Conservation (phyloP, 92 coral and sea anemone genomes). For the Pocillopora grandis region DNA sequence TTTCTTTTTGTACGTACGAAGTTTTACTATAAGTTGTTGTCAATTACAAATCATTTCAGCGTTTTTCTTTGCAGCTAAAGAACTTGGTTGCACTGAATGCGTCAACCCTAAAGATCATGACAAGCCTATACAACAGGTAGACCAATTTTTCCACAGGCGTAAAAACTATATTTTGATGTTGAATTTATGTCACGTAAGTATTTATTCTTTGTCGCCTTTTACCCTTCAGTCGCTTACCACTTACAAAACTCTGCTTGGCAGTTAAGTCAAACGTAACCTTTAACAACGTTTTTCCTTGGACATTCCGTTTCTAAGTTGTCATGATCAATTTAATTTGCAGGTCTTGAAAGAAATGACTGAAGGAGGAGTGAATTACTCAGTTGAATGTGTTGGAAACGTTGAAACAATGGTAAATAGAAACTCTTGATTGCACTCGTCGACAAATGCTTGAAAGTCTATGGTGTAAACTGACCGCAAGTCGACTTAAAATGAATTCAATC, state of each 20-base stretch:
- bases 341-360: slow-evolving; percentile 80
- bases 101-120: slow-evolving; percentile 78
- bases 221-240: too few species aligned
- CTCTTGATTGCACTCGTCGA: background rate
- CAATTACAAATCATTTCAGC: background rate
- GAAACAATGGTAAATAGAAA: slow-evolving; percentile 64
- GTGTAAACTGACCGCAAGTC: background rate
- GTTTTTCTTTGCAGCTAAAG: slow-evolving; percentile 39
- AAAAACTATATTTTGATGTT: too few species aligned
- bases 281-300: background rate
- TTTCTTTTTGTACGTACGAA: too few species aligned
- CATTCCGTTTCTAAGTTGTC: background rate
- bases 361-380: slow-evolving; percentile 84
- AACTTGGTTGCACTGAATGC: slow-evolving; percentile 88
- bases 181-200: too few species aligned
- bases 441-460: background rate
- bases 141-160: background rate
- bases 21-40: too few species aligned
- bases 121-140: slow-evolving; percentile 74
- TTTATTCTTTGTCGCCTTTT: too few species aligned
- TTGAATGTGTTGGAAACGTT: slow-evolving; percentile 87
- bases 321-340: slow-evolving; percentile 20
- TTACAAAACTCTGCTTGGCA: too few species aligned
- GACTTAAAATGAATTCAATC: too few species aligned
- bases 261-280: background rate